Evolutionary conservation across 2,888 invertebrate genomes (phyloP), one percentile per base, ranked within the genome.

Genomic region (Conistra vaccinii): DNA sequence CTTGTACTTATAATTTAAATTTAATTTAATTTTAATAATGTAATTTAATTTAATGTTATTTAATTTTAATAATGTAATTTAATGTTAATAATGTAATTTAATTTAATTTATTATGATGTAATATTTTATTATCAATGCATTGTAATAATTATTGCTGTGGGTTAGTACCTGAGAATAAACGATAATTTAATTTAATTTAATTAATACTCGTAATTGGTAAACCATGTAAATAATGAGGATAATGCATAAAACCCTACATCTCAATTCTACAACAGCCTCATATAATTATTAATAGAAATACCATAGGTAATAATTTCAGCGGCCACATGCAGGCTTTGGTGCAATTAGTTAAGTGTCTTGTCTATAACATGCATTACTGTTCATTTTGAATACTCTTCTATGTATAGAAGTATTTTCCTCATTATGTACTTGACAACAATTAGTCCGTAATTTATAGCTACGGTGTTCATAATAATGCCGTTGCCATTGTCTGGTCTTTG

Each of bases 331-430:
- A 26, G 6, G n/a, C n/a, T n/a, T 20, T 35, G 14, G 9, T 74
- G 17, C 32, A 62, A 81, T 81, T 51, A 76, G 23, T 42, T 65
- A 60, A 65, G 58, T 68, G 39, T 20, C 57, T 45, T 32, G 60
- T 48, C 26, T 39, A 12, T 51, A 12, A 29, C 42, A 48, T 32
- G 32, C 9, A 23, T n/a, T 26, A 58, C 14, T 71, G n/a, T 80
- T 39, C 39, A 66, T 70, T 39, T 60, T 51, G 20, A 39, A 58
- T 45, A 14, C 53, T 83, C 45, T 10, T 51, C 17, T 58, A 58
- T 48, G 17, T 61, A 35, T n/a, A n/a, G 23, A 51, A 17, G n/a
- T 26, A 32, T 84, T 81, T 84, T 84, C 81, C 81, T 84, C 55
- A 74, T 74, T 69, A 23, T 14, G 17, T 57, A 23, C 57, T 29